Base-by-base conservation (phyloP, 2,797 vertebrate genomes). In the Nasua narica region DNA sequence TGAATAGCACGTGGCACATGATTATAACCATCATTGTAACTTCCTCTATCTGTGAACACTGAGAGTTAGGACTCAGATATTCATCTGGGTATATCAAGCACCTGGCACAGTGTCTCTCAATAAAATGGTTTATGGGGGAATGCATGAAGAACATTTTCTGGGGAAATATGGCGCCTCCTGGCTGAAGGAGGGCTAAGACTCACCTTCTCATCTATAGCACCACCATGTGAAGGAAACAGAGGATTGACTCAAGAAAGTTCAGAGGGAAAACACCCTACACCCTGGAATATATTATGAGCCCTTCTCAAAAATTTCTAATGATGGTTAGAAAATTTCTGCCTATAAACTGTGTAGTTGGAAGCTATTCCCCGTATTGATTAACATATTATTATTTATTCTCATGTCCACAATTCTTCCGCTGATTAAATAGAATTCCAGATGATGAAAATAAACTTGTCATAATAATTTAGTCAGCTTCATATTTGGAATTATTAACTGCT, bases 391-490 rank as follows among this genome's bases (percentile, higher is more conserved):
- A 91, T 87, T 95, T 86, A 95, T 93, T 94, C 69, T 92, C 95
- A 91, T 50, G 21, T 89, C 69, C 14, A 89, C 60, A 92, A 58
- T 27, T 48, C 46, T 88, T 97, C 88, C 58, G 15, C 52, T 94
- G 32, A 95, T 88, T 97, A 94, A 96, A 95, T 1, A 93, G 72
- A 96, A 93, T 79, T 92, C 58, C 13, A 94, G 78, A 83, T 96
- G 60, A 67, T 96, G 67, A 95, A 96, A 94, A 96, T 88, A 91
- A 94, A 65, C 58, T 77, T 86, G 62, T 94, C 94, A 95, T 52
- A 93, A 91, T 95, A 94, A 65, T 95, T 93, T 90, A 92, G 15
- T 54, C 35, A 48, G 65, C 29, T 90, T 95, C 69, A 89, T 76
- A 86, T 32, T 25, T 88, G 29, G 52, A 95, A 94, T 91, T 96